phyloP scores from a whole-genome alignment of 2,797 vertebrate species.

The Potorous gilbertii region DNA sequence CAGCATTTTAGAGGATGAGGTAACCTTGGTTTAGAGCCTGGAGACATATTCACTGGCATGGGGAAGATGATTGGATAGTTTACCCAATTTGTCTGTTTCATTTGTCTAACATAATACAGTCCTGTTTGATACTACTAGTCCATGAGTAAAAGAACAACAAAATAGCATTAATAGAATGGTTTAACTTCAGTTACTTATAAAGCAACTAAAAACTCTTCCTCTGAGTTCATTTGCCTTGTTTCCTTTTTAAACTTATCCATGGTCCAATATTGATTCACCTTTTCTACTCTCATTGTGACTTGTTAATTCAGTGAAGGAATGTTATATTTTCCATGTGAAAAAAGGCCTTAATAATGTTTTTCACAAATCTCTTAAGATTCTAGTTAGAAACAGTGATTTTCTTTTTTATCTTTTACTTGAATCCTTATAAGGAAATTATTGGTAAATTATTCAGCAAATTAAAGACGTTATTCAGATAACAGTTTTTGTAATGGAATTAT shows the following conservation, averaged over 20 bases:
- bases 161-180: neutral
- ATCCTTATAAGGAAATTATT: slow-evolving; percentile 75
- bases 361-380: slow-evolving; percentile 64
- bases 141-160: neutral
- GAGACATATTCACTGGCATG: neutral
- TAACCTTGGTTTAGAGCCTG: neutral
- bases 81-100: neutral
- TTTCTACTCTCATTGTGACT: slow-evolving; percentile 44
- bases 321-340: slow-evolving; percentile 18
- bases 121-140: neutral
- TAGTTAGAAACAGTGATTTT: slow-evolving; percentile 67
- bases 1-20: neutral
- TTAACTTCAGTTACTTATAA: neutral
- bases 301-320: slow-evolving; percentile 33
- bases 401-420: slow-evolving; percentile 73
- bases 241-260: slow-evolving; percentile 34
- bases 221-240: neutral
- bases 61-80: neutral
- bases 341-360: slow-evolving; percentile 49
- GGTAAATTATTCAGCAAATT: slow-evolving; percentile 76
- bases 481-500: slow-evolving; percentile 74
- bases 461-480: slow-evolving; percentile 66
- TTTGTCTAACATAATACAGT: neutral
- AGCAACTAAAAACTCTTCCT: neutral
- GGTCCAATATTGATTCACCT: slow-evolving; percentile 23